Evolutionary conservation across 2,888 invertebrate genomes (phyloP), one percentile per base, ranked within the genome.

Genomic region (Bombylius major): DNA sequence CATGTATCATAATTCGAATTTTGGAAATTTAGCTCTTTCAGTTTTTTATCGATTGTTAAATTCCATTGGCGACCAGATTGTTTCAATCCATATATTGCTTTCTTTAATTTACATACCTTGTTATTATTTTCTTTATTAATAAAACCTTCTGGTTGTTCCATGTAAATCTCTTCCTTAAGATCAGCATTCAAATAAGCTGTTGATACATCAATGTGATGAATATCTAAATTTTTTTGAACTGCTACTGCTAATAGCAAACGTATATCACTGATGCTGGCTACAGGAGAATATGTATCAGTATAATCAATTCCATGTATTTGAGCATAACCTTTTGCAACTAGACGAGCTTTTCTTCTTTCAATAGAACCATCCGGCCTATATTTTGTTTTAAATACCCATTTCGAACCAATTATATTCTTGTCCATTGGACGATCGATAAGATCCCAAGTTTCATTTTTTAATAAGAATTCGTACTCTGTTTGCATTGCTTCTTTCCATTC

Each of bases 161-260:
- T 4, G 44, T 44, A 44, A 44, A 44, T 13, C 1, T 12, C 44
- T 44, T 58, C 59, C 4, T 44, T 33, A 7, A 59, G 32, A 32
- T 50, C 33, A 1, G 56, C 58, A 51, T 59, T 56, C 5, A 58
- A 50, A 53, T 59, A 58, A 6, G 58, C 59, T 7, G 55, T 58
- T 48, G 56, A 57, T 1, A 58, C 42, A 11, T 59, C 55, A 11
- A 59, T 52, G 32, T 59, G 56, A 45, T 50, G 51, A 9, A 58
- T 36, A 5, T 65, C 49, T 62, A 65, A 46, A 2, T 48, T 48
- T 46, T 50, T 33, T 36, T 63, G 53, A 6, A 64, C 64, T n/a
- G 64, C 63, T 23, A 66, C 53, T 13, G 54, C 54, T n/a, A 54
- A 31, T n/a, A 54, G 14, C 3, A 45, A 14, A 14, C 49, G 46